Evolutionary conservation across 2,113 vertebrate species (phyloP).

Genomic region (Heterochromis multidens): DNA sequence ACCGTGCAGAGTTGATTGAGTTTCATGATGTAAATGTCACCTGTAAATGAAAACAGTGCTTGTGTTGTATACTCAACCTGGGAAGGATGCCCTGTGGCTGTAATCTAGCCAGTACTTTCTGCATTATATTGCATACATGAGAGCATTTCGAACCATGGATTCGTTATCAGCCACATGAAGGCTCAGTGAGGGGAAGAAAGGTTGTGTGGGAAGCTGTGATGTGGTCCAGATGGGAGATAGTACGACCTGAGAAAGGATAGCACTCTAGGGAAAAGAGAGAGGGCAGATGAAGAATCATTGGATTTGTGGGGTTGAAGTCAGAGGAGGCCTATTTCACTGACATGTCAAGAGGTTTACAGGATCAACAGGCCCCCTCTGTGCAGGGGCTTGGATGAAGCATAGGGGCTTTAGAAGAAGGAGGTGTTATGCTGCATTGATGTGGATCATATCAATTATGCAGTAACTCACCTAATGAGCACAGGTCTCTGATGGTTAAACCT

Average conservation of each 20-base stretch:
- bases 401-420: neutral
- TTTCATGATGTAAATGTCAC: neutral
- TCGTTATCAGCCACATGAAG: conserved; percentile 38
- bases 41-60: neutral
- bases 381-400: neutral
- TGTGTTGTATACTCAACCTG: neutral
- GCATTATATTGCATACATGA: neutral
- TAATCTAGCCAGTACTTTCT: neutral
- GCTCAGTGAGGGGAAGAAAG: neutral
- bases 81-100: neutral
- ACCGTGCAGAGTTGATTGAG: neutral
- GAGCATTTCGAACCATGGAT: conserved; percentile 10
- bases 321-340: conserved; percentile 29
- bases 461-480: conserved; percentile 40
- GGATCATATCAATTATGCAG: conserved; percentile 18
- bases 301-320: neutral
- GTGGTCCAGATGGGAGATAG: conserved; percentile 64
- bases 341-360: conserved; percentile 18
- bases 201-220: conserved; percentile 55
- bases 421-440: conserved; percentile 9
- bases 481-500: conserved; percentile 16
- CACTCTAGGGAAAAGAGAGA: conserved; percentile 21
- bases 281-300: conserved; percentile 13
- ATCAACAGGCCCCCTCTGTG: neutral
- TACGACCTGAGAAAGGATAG: conserved; percentile 29